Evolutionary conservation across 2,888 invertebrate species (phyloP).

Genomic region (Ormyrus rosae): DNA sequence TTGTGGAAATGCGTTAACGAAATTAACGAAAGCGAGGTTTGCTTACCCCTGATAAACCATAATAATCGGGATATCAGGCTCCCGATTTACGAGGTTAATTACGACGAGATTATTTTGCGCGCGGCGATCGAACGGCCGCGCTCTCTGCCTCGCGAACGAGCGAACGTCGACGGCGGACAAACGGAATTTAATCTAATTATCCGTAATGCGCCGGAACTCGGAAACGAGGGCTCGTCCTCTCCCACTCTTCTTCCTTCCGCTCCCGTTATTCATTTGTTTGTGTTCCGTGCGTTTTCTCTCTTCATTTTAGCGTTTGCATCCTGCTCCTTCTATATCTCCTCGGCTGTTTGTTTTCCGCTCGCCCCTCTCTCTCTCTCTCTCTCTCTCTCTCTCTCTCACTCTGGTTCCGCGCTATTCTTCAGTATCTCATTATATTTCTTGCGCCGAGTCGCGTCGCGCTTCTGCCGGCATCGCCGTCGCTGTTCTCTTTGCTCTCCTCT

Average conservation of each 20-base stretch:
- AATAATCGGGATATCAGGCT: no score
- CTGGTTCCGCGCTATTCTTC: constrained; percentile 27
- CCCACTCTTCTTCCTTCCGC: constrained; percentile 58
- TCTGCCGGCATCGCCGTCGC: constrained; percentile 9
- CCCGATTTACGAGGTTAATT: not conserved
- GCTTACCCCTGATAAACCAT: no score
- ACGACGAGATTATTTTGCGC: constrained; percentile 20
- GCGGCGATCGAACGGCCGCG: constrained; percentile 2
- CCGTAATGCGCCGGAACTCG: constrained; percentile 69
- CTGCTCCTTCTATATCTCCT: constrained; percentile 39
- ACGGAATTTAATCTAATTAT: constrained; percentile 71
- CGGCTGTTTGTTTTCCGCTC: constrained; percentile 50
- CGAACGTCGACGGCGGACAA: constrained; percentile 56
- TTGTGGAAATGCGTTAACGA: no score
- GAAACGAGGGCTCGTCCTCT: constrained; percentile 67
- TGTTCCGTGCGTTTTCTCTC: constrained; percentile 52
- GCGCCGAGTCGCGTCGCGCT: not conserved
- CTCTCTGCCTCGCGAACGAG: constrained; percentile 19
- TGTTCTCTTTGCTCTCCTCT: constrained; percentile 1
- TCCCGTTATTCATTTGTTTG: constrained; percentile 70
- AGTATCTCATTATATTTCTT: constrained; percentile 53
- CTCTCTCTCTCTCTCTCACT: constrained; percentile 26
- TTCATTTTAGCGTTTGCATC: constrained; percentile 40
- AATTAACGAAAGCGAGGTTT: no score
- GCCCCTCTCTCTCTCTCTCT: constrained; percentile 1